phyloP scores from a whole-genome alignment of 2,113 vertebrate species.

The Stegostoma tigrinum region DNA sequence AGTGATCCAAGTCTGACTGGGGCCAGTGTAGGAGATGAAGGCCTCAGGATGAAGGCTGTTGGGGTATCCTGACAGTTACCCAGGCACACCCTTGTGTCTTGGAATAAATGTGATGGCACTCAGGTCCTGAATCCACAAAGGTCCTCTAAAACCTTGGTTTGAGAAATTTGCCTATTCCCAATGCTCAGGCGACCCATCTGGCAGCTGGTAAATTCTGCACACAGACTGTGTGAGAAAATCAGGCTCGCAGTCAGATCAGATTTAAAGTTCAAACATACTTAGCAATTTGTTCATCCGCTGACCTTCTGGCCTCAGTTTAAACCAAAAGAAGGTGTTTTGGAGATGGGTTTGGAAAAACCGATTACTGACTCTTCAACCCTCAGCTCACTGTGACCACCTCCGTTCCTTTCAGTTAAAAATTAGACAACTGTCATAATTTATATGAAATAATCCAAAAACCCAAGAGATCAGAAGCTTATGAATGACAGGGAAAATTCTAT shows the following conservation, averaged over 20 bases:
- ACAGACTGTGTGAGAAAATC: neutral
- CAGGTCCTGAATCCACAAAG: no score
- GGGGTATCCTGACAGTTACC: no score
- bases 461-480: no score
- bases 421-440: no score
- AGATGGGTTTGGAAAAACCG: neutral
- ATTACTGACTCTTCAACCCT: neutral
- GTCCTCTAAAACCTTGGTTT: no score
- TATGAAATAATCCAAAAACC: no score
- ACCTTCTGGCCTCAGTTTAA: neutral
- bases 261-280: neutral
- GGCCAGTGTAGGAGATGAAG: neutral
- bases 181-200: neutral
- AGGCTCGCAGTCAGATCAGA: neutral
- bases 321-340: neutral
- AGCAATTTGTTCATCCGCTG: neutral
- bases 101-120: no score
- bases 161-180: no score
- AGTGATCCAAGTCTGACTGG: neutral
- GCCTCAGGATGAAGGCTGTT: neutral
- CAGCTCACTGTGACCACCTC: no score
- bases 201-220: neutral
- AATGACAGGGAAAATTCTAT: no score
- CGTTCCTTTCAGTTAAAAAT: neutral
- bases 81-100: no score